Evolutionary conservation across 2,797 vertebrate species (phyloP).

Genomic region (Onychomys leucogaster): DNA sequence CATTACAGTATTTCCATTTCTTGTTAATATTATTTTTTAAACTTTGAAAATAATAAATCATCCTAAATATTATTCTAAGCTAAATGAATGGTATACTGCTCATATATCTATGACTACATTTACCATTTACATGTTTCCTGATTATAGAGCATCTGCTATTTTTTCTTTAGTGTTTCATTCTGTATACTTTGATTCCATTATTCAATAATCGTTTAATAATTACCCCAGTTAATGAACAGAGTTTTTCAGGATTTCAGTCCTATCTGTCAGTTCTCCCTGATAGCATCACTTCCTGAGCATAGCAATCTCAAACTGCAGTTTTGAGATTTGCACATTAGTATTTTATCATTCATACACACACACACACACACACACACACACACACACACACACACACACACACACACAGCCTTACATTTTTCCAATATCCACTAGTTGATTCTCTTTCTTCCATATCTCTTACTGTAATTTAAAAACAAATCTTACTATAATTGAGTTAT

Average conservation of each 20-base stretch:
- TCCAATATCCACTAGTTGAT: neutral
- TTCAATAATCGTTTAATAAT: neutral
- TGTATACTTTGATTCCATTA: neutral
- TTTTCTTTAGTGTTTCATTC: neutral
- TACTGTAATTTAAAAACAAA: neutral
- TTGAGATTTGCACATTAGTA: neutral
- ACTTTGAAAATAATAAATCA: neutral
- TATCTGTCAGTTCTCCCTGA: neutral
- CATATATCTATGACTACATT: neutral
- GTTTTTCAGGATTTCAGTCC: neutral
- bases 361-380: too few relatives aligned
- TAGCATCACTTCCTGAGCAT: neutral
- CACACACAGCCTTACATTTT: neutral
- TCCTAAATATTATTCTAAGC: neutral
- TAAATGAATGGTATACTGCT: neutral
- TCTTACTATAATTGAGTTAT: neutral
- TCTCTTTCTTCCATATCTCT: neutral
- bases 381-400: neutral
- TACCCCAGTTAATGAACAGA: neutral
- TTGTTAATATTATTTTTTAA: neutral
- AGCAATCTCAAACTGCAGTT: neutral
- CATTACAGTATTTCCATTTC: neutral
- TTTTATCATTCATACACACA: neutral
- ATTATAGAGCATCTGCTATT: neutral
- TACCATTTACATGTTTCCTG: neutral